These are phyloP conservation scores for Phaonia tiefii DNA, from an alignment of 2,888 invertebrate genomes.

Conservation along the genomic window DNA sequence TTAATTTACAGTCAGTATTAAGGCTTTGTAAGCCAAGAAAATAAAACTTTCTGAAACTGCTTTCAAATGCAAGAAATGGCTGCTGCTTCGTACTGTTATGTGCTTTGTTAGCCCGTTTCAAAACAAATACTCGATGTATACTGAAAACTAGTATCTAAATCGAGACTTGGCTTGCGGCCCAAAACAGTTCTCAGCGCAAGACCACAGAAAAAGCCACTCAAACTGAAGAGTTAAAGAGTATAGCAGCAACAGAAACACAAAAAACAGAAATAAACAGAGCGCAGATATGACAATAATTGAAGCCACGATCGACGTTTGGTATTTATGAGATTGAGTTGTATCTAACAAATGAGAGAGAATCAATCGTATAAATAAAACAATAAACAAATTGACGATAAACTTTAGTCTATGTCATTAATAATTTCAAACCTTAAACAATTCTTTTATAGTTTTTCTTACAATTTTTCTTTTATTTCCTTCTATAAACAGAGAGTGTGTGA, in stretches of 20 bases:
- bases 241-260: neutral
- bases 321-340: no score
- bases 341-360: no score
- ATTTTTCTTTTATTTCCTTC: no score
- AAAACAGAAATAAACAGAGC: no score
- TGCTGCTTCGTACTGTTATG: conserved; percentile 24
- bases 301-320: conserved; percentile 45
- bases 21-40: conserved; percentile 44
- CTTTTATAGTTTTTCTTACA: no score
- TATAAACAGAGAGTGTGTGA: neutral
- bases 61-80: conserved; percentile 50
- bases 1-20: conserved; percentile 19
- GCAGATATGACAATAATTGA: neutral
- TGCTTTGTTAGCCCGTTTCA: conserved; percentile 63
- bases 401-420: no score
- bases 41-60: conserved; percentile 31
- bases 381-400: no score
- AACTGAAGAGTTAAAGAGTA: conserved; percentile 62
- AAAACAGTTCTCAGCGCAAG: conserved; percentile 57
- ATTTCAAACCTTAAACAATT: no score
- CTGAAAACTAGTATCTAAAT: conserved; percentile 60
- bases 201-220: conserved; percentile 42
- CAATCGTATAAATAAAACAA: no score
- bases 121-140: conserved; percentile 55
- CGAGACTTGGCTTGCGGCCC: conserved; percentile 59